These are phyloP conservation scores for Heliconius ethilla DNA, from an alignment of 2,888 invertebrate species.

Conservation along the genomic window DNA sequence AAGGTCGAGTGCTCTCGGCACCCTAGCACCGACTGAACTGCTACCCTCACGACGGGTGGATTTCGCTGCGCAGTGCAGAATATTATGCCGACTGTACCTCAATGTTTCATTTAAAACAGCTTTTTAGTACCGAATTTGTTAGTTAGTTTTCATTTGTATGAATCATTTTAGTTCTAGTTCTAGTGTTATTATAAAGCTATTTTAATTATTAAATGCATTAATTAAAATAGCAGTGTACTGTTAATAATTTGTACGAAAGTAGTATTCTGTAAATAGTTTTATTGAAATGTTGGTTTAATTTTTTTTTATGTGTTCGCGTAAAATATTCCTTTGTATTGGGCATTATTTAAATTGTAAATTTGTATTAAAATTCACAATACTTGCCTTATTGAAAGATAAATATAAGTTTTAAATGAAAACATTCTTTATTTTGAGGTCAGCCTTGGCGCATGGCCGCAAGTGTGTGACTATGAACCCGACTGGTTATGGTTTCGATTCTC, in stretches of 20 bases:
- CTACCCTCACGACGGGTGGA: conserved; percentile 42
- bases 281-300: conserved; percentile 5
- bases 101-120: conserved; percentile 58
- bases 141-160: conserved; percentile 43
- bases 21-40: conserved; percentile 64
- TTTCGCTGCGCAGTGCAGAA: conserved; percentile 69
- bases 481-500: no score
- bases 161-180: conserved; percentile 39
- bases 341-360: conserved; percentile 12
- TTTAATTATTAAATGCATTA: conserved; percentile 28
- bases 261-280: conserved; percentile 19
- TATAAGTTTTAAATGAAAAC: not conserved
- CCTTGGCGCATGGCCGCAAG: no score
- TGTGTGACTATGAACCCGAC: no score
- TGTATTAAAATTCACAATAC: not conserved
- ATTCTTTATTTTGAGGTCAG: not conserved
- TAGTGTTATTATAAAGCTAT: conserved; percentile 34
- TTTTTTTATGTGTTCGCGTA: not conserved
- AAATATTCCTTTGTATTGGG: conserved; percentile 8
- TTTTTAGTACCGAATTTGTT: conserved; percentile 53
- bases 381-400: not conserved
- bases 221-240: not conserved
- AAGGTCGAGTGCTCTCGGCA: conserved; percentile 71
- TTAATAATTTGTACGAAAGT: conserved; percentile 19
- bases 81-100: conserved; percentile 53